phyloP scores from a whole-genome alignment of 2,888 invertebrate species.

The Pollenia angustigena region DNA sequence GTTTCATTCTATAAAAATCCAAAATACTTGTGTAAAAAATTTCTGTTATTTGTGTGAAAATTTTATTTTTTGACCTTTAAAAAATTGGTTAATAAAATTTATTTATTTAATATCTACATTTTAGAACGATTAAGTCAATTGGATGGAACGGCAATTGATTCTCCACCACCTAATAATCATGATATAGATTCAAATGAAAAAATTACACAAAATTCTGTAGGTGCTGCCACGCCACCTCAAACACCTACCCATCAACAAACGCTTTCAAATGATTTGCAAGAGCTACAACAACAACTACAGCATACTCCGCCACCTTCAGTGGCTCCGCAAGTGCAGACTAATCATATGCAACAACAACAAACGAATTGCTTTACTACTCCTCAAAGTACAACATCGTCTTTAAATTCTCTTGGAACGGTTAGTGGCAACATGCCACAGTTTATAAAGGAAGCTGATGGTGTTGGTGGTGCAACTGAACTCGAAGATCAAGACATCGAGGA shows the following conservation, averaged over 20 bases:
- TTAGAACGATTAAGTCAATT: conserved; percentile 82
- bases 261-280: conserved; percentile 63
- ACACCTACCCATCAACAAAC: conserved; percentile 71
- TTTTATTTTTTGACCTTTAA: not conserved
- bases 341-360: conserved; percentile 62
- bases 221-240: conserved; percentile 72
- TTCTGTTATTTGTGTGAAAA: no score
- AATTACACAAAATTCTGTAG: conserved; percentile 39
- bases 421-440: conserved; percentile 85
- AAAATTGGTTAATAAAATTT: not conserved
- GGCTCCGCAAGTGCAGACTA: conserved; percentile 72
- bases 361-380: conserved; percentile 76
- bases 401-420: conserved; percentile 68
- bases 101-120: not conserved
- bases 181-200: conserved; percentile 65
- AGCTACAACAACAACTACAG: conserved; percentile 70
- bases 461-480: conserved; percentile 85
- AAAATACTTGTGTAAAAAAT: no score
- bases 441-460: conserved; percentile 85
- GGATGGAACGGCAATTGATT: conserved; percentile 79
- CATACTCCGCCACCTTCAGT: conserved; percentile 61
- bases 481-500: conserved; percentile 90
- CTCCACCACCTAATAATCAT: conserved; percentile 73
- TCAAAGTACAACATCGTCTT: conserved; percentile 74
- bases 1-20: no score